Evolutionary conservation across 64 coral and sea anemone genomes (phyloP).

Genomic region (Montipora efflorescens): DNA sequence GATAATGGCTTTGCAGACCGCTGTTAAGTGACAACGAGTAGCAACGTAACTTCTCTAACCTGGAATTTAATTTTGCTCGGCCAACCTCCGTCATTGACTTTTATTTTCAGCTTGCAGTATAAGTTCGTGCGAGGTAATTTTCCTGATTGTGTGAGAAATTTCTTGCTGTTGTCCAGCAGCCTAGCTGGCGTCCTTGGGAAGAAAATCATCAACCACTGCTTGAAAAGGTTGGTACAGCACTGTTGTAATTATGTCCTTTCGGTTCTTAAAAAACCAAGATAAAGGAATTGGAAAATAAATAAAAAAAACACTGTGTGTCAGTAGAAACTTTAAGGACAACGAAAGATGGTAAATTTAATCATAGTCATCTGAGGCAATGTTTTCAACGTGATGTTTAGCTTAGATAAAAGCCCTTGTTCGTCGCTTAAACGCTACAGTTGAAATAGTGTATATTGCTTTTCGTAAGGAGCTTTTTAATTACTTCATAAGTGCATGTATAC

Average conservation of each 20-base stretch:
- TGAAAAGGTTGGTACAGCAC: conserved; percentile 14
- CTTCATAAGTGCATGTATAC: conserved; percentile 11
- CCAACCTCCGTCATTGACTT: conserved; percentile 5
- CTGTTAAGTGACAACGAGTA: conserved; percentile 41
- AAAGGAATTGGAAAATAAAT: neutral
- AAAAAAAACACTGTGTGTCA: neutral
- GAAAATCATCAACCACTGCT: neutral
- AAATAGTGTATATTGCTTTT: conserved; percentile 2
- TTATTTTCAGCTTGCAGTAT: conserved; percentile 20
- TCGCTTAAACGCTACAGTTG: conserved; percentile 23
- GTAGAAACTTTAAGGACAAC: neutral
- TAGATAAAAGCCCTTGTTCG: conserved; percentile 27
- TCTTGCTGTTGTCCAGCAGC: neutral
- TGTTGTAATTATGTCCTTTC: neutral
- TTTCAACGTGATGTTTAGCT: conserved; percentile 46
- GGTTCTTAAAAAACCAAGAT: neutral
- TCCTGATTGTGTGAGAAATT: conserved; percentile 32
- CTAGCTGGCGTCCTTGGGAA: conserved; percentile 6
- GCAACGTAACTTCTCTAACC: neutral
- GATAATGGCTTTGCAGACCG: conserved; percentile 33
- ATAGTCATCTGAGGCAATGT: conserved; percentile 18
- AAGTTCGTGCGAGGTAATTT: neutral
- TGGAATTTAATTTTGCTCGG: conserved; percentile 1
- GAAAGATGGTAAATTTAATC: conserved; percentile 11
- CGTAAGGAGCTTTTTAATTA: conserved; percentile 44